phyloP scores from a whole-genome alignment of 23 tunicate genomes.

The Halocynthia aurantium region DNA sequence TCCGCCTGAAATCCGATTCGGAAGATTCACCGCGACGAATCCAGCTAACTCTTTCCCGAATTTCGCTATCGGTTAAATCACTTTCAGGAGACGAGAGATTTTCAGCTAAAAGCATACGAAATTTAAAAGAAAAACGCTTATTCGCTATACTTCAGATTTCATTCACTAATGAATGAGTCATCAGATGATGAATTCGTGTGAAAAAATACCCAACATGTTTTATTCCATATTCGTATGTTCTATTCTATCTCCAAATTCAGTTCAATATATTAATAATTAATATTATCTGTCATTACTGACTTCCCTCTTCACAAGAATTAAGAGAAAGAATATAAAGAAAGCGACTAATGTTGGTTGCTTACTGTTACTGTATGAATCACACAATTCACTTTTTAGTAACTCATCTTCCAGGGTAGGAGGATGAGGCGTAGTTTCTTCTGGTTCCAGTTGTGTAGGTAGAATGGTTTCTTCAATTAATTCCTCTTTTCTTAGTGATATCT shows the following conservation, averaged over 20 bases:
- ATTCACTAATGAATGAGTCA: background rate
- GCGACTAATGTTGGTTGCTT: too few relatives aligned
- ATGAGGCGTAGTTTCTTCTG: too few relatives aligned
- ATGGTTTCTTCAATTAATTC: too few relatives aligned
- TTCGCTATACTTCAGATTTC: background rate
- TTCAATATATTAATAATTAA: background rate
- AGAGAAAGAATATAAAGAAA: too few relatives aligned
- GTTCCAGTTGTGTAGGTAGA: too few relatives aligned
- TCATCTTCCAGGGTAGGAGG: too few relatives aligned
- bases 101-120: background rate
- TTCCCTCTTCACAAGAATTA: background rate
- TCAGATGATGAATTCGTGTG: background rate
- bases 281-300: background rate
- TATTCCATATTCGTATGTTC: background rate
- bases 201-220: background rate
- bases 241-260: background rate
- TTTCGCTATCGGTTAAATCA: background rate
- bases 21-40: constrained; percentile 21
- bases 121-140: background rate
- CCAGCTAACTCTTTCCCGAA: background rate
- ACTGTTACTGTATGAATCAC: too few relatives aligned
- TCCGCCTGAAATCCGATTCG: constrained; percentile 34
- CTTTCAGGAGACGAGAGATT: background rate
- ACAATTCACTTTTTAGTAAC: too few relatives aligned
- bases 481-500: too few relatives aligned